Evolutionary conservation across 2,888 invertebrate species (phyloP).

Genomic region (Mimachlamys varia): DNA sequence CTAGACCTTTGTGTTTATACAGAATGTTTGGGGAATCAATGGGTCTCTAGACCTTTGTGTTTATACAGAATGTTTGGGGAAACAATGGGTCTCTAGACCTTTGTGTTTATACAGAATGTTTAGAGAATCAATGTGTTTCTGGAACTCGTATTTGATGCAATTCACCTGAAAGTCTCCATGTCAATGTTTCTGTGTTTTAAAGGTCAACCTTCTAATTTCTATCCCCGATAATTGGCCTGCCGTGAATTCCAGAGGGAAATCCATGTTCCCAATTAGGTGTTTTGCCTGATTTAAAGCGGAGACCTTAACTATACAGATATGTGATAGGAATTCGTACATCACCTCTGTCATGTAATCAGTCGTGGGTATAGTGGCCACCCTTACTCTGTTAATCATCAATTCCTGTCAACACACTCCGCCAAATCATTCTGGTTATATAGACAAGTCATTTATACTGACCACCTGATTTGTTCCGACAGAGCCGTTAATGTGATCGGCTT

Average conservation of each 20-base stretch:
- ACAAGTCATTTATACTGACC: slow-evolving; percentile 21
- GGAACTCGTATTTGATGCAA: not conserved
- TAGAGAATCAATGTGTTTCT: not conserved
- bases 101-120: no score
- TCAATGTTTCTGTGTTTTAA: not conserved
- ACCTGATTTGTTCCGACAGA: not conserved
- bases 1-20: not conserved
- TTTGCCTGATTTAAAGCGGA: not conserved
- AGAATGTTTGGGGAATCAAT: not conserved
- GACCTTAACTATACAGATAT: not conserved
- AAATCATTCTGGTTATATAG: not conserved
- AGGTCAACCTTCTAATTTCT: not conserved
- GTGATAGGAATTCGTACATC: not conserved
- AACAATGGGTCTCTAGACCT: not conserved
- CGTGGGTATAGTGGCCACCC: not conserved
- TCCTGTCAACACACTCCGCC: not conserved
- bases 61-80: not conserved
- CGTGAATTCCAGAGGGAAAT: not conserved
- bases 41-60: not conserved
- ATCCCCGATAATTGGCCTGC: not conserved
- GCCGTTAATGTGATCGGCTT: not conserved
- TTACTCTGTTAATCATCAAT: not conserved
- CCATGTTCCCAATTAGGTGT: not conserved
- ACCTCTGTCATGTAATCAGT: not conserved
- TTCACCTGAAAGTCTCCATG: not conserved